These are phyloP conservation scores for Cryptophagus acutangulus DNA, from an alignment of 2,888 invertebrate genomes.

Conservation along the genomic window DNA sequence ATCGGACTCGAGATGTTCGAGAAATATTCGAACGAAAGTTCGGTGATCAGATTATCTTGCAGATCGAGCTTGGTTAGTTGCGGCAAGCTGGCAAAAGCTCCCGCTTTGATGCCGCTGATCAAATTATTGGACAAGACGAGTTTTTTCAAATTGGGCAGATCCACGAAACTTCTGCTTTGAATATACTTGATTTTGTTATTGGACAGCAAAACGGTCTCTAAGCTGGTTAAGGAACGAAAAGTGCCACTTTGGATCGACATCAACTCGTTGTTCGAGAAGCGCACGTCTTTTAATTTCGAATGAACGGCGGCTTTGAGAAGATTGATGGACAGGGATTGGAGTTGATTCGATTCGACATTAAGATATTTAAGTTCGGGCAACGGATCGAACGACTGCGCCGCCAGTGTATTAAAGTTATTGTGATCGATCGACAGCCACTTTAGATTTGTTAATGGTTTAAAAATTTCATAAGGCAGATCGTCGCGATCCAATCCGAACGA, in stretches of 20 bases:
- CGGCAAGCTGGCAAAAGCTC: slow-evolving; percentile 71
- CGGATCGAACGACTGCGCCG: slow-evolving; percentile 64
- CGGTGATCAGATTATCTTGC: slow-evolving; percentile 70
- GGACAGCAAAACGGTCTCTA: slow-evolving; percentile 73
- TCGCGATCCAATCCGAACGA: slow-evolving; percentile 81
- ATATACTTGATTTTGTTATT: slow-evolving; percentile 71
- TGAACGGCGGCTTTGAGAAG: slow-evolving; percentile 67
- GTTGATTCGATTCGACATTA: slow-evolving; percentile 80
- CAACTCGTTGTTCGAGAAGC: slow-evolving; percentile 77
- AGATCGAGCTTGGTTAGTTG: slow-evolving; percentile 73
- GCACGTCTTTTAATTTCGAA: slow-evolving; percentile 68
- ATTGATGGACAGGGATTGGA: slow-evolving; percentile 64
- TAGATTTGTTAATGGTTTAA: slow-evolving; percentile 67
- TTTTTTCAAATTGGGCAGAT: slow-evolving; percentile 73
- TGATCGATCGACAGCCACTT: slow-evolving; percentile 84
- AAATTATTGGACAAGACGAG: slow-evolving; percentile 80
- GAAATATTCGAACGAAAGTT: slow-evolving; percentile 64
- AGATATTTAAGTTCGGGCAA: slow-evolving; percentile 71
- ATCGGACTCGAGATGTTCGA: slow-evolving; percentile 67
- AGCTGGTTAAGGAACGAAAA: slow-evolving; percentile 65
- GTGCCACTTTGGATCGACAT: slow-evolving; percentile 63
- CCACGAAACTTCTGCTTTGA: slow-evolving; percentile 67
- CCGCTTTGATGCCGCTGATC: slow-evolving; percentile 65
- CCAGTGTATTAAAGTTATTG: slow-evolving; percentile 74
- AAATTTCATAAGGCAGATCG: slow-evolving; percentile 69